Evolutionary conservation across 2,797 vertebrate genomes (phyloP), one percentile per base, ranked within the genome.

Genomic region (Acrossocheilus fasciatus): DNA sequence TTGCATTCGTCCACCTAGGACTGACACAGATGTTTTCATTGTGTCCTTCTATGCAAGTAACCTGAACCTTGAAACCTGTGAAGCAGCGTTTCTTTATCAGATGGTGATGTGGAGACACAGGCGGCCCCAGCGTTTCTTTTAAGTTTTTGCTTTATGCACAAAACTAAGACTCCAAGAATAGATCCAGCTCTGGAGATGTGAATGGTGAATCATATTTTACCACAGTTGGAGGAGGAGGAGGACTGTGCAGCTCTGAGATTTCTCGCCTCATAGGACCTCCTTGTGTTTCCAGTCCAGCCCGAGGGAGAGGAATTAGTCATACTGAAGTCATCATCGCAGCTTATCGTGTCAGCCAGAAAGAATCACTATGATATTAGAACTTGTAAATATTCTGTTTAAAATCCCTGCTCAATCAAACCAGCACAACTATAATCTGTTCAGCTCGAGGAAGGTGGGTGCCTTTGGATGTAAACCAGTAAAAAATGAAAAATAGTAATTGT

Each of bases 231-330:
- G 2, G 74, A 90, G 20, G 78, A 88, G 23, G 64, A 69, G 43
- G 45, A 52, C n/a, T 72, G 26, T 78, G 47, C n/a, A 59, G 36
- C 43, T 47, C 41, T 64, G 70, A 36, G 76, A 59, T 79, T 70
- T 85, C 47, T 69, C 18, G 7, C 34, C 70, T 45, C 39, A 45
- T 62, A 62, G 36, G 47, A 74, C 68, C 50, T 50, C 41, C 52
- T 75, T 77, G 50, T 47, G 47, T 87, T 82, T 87, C 39, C 34
- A 66, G 64, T 57, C 52, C 50, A 82, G n/a, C 30, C 30, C 17
- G 34, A 66, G 57, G 77, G 87, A 85, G 23, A 57, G 62, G 62
- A 85, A 84, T 81, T 72, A 80, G 43, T 74, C 72, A 41, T 74
- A 59, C 81, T 45, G 70, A 75, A 59, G 43, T 68, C 64, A 76